Base-by-base conservation (phyloP, 1,140 invertebrate genomes). In the Heliconius hewitsoni region DNA sequence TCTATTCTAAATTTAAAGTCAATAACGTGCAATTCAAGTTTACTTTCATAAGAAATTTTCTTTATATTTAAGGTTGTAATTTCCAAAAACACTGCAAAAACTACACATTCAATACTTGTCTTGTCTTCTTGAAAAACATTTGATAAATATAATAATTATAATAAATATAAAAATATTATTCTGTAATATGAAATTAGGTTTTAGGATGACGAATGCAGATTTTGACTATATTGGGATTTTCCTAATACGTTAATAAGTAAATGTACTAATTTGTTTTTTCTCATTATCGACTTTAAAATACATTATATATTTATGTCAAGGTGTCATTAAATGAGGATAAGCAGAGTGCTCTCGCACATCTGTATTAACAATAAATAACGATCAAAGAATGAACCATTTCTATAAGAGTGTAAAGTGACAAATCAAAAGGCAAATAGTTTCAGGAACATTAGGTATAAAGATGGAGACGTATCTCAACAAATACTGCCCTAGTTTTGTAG, bases 291-390 rank as follows among this genome's bases (percentile, higher is more conserved):
- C 60, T 77, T 78, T 70, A 37, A 75, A 78, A 80, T 80, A 70
- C 73, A 78, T 80, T 83, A 74, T 19, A 79, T 76, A 82, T 81
- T 82, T 84, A 73, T 84, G 83, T 84, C 83, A 84, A 78, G 83
- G 83, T 57, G 75, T 82, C 23, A 74, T 79, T 84, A 66, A 81
- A 80, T 74, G 79, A 82, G 83, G 79, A 81, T 84, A 82, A 81
- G 73, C 76, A 72, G 76, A 72, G 55, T 78, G 79, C 77, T 81
- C 81, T 79, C 76, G 46, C 52, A 79, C 75, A 78, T 79, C 80
- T 81, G 77, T 74, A 60, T 52, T 76, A 72, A 79, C 71, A 77
- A 77, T 57, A 23, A 60, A n/a, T 42, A 13, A 74, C 30, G 34
- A 2, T 50, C 57, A 30, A 19, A 30, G 55, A 60, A 50, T 66